Conservation (phyloP, 2,113 vertebrate genomes). For the Vidua chalybeata region DNA sequence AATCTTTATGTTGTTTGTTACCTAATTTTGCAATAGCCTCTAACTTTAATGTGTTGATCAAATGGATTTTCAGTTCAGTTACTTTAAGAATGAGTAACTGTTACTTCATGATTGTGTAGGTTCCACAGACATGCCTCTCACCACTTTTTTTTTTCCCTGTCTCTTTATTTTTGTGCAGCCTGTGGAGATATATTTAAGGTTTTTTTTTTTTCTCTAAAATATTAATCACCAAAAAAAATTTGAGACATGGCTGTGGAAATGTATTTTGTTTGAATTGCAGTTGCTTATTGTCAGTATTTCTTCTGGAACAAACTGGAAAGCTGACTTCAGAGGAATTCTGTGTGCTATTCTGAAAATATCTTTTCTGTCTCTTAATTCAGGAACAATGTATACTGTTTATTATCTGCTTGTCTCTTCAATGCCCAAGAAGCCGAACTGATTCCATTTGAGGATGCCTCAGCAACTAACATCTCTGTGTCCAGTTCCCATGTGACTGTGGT, state of each 20-base stretch:
- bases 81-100: background rate
- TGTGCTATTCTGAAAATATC: background rate
- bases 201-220: background rate
- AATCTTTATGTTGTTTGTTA: background rate
- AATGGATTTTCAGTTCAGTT: background rate
- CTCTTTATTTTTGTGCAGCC: background rate
- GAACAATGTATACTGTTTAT: conserved; percentile 78
- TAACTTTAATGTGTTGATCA: background rate
- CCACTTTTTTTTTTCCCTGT: accelerated
- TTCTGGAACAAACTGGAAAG: background rate
- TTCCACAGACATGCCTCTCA: background rate
- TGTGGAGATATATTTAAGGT: background rate
- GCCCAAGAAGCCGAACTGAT: conserved; percentile 82
- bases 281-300: background rate
- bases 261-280: background rate
- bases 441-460: background rate
- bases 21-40: background rate
- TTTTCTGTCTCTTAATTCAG: conserved; percentile 70
- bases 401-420: conserved; percentile 72
- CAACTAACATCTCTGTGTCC: conserved; percentile 19
- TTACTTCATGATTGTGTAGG: background rate
- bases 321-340: background rate
- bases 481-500: conserved; percentile 42
- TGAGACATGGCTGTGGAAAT: background rate
- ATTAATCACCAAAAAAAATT: background rate